phyloP scores from a whole-genome alignment of 2,888 invertebrate species.

The Bombylius major region DNA sequence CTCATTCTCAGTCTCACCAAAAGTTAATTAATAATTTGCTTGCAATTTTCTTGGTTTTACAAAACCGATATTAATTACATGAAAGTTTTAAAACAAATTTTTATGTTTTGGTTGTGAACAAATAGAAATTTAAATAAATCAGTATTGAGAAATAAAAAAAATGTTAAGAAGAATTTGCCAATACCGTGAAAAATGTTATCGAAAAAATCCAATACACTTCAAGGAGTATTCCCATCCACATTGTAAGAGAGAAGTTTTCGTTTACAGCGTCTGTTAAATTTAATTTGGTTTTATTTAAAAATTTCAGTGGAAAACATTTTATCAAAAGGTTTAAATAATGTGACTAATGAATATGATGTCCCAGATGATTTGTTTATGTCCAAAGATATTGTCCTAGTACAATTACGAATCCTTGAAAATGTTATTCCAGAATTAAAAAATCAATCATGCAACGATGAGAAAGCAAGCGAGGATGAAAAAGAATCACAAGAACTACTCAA shows the following conservation, averaged over 20 bases:
- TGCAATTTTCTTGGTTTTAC: too few relatives aligned
- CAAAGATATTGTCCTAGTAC: conserved; percentile 44
- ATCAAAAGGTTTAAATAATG: conserved; percentile 34
- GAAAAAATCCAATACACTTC: conserved; percentile 75
- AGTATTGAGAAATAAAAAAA: too few relatives aligned
- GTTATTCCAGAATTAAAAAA: conserved; percentile 21
- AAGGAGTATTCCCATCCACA: conserved; percentile 68
- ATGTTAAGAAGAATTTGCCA: conserved; percentile 44
- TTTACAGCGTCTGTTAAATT: too few relatives aligned
- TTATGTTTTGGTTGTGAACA: too few relatives aligned
- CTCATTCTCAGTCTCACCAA: too few relatives aligned
- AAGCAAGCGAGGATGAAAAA: background rate
- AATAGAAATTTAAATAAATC: too few relatives aligned
- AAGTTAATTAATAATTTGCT: too few relatives aligned
- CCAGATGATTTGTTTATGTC: conserved; percentile 43
- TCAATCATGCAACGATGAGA: background rate
- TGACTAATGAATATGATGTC: conserved; percentile 39
- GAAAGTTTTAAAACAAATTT: too few relatives aligned
- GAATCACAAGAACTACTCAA: background rate
- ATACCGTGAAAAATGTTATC: conserved; percentile 65
- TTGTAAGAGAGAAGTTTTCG: conserved; percentile 41
- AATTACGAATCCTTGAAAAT: conserved; percentile 43
- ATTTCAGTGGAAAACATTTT: conserved; percentile 53
- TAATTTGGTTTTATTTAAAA: too few relatives aligned
- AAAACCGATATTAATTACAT: too few relatives aligned